These are phyloP conservation scores for Willisornis vidua DNA, from an alignment of 2,113 vertebrate genomes.

Conservation along the genomic window DNA sequence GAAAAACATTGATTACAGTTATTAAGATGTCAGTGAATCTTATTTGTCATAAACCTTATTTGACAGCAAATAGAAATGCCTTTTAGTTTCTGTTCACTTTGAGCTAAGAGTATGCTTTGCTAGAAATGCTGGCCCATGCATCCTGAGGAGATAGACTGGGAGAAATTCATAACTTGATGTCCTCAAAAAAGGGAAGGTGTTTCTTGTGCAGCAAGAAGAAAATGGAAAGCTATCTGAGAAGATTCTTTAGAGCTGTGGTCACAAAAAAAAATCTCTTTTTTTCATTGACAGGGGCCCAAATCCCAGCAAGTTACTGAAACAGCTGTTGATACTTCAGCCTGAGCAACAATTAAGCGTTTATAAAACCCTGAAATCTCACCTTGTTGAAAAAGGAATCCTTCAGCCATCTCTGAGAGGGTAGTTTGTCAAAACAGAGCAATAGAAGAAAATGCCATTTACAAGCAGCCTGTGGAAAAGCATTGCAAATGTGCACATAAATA, in stretches of 20 bases:
- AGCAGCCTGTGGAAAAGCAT: slow-evolving; percentile 8
- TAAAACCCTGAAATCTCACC: slow-evolving; percentile 85
- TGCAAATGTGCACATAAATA: background rate
- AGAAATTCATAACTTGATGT: background rate
- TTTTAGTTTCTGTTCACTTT: background rate
- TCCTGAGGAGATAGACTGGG: background rate
- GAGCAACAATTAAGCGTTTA: slow-evolving; percentile 93
- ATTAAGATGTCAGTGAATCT: background rate
- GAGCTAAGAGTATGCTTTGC: background rate
- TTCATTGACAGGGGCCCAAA: slow-evolving; percentile 87
- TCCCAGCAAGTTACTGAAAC: slow-evolving; percentile 93
- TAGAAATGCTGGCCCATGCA: fast-evolving
- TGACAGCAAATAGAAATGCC: background rate
- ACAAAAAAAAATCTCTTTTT: background rate
- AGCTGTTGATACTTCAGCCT: slow-evolving; percentile 89
- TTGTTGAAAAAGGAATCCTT: slow-evolving; percentile 86
- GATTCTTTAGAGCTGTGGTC: background rate
- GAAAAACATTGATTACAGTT: background rate
- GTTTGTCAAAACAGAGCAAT: background rate
- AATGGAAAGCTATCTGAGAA: background rate
- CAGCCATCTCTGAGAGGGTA: slow-evolving; percentile 74
- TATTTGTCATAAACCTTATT: background rate
- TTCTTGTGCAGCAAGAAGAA: background rate
- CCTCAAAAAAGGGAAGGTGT: background rate
- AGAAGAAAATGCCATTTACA: background rate